Conservation (phyloP, 2,888 invertebrate genomes). For the Caenorhabditis drosophilae region DNA sequence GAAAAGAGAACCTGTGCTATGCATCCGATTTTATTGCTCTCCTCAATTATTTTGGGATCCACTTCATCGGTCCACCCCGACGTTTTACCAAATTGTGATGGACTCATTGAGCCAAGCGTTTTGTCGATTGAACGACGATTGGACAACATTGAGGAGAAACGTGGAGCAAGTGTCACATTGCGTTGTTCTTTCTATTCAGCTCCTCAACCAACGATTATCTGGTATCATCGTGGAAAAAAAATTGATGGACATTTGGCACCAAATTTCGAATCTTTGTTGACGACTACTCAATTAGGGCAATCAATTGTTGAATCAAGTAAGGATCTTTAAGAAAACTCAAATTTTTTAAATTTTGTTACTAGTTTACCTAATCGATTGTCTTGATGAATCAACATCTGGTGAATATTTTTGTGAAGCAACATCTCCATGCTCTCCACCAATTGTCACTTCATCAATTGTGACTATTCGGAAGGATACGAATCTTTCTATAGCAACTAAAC, state of each 20-base stretch:
- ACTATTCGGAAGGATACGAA: constrained; percentile 13
- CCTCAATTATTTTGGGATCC: no score
- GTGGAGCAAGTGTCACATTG: background rate
- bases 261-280: constrained; percentile 29
- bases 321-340: constrained; percentile 2
- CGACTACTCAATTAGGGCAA: constrained; percentile 23
- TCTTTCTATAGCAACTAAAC: constrained; percentile 3
- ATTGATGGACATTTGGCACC: constrained; percentile 29
- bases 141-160: background rate
- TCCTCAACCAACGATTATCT: constrained; percentile 30
- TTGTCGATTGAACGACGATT: background rate
- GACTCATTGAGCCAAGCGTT: background rate
- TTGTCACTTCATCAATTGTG: constrained; percentile 25
- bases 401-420: constrained; percentile 45
- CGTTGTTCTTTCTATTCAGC: background rate
- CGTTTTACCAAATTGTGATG: background rate
- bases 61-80: background rate
- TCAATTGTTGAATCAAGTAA: constrained; percentile 35
- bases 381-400: constrained; percentile 36
- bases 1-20: no score
- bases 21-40: no score
- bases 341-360: constrained; percentile 3
- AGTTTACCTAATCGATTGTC: constrained; percentile 34
- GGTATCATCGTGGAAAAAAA: constrained; percentile 39
- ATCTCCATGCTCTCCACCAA: constrained; percentile 34